Base-by-base conservation (phyloP, 1,140 invertebrate genomes). In the Microvelia longipes region DNA sequence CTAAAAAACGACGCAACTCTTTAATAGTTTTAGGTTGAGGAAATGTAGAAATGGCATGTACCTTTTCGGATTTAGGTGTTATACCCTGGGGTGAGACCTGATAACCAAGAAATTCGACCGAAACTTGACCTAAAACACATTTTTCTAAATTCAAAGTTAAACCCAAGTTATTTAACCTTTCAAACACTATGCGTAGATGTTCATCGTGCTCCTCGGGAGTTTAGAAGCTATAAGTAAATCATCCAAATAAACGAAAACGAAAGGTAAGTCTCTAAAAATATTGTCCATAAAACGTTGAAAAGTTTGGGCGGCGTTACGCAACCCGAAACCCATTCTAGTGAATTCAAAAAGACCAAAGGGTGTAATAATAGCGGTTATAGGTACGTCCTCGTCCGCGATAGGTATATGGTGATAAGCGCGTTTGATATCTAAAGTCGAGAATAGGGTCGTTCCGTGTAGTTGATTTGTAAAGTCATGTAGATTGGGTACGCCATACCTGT, bases 351-450 rank as follows among this genome's bases (percentile, higher is more conserved):
- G 28, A 0, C 71, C 35, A 50, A 50, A 50, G 5, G 35, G 35
- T 19, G 35, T 50, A 50, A 50, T 50, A 19, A 50, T 50, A 19
- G 68, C 71, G 15, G 71, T 69, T 28, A 69, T 71, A 2, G 27
- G 30, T 2, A 79, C 73, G 66, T 81, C 77, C 0, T 73, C 71
- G 1, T 65, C 28, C 2, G 67, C 66, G 0, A 80, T 74, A 0
- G 77, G 79, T 27, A 81, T 78, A 70, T 80, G 83, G 73, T 80
- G 78, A 71, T 81, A 86, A 0, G 83, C 84, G 24, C 75, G 75
- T 0, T 74, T 72, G 1, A 83, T 68, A 74, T 86, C 83, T 0
- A 85, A 69, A 0, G 73, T 77, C 1, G 80, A 77, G 69, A 85
- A 85, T 28, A 79, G 76, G 14, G 69, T 77, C 2, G 74, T 75